These are phyloP conservation scores for Barnardius zonarius DNA, from an alignment of 2,113 vertebrate genomes.

Conservation along the genomic window DNA sequence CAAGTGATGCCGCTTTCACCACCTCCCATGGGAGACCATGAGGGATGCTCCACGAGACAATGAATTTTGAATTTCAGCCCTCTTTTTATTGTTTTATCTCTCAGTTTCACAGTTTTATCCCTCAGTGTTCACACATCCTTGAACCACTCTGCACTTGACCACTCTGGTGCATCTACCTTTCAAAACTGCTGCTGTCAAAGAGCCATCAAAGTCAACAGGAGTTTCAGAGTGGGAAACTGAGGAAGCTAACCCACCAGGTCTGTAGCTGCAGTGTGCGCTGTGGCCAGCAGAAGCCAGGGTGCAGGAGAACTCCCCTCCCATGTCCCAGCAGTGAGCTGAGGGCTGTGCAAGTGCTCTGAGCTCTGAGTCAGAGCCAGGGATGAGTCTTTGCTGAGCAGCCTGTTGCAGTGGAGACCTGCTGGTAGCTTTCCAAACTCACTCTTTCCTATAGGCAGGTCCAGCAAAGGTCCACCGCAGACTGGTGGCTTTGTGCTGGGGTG, in stretches of 20 bases:
- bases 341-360: not conserved
- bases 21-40: accelerated
- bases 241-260: not conserved
- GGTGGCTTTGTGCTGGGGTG: not conserved
- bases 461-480: not conserved
- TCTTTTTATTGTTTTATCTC: not conserved
- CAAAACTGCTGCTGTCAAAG: accelerated
- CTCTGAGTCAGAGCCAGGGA: not conserved
- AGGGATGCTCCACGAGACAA: accelerated
- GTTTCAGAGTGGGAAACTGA: accelerated
- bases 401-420: too few species aligned
- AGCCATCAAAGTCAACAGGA: accelerated
- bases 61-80: not conserved
- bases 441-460: not conserved
- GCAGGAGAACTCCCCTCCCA: not conserved
- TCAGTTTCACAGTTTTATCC: too few species aligned
- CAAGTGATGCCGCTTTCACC: not conserved
- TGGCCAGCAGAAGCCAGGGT: not conserved
- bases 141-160: accelerated
- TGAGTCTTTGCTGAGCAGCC: not conserved
- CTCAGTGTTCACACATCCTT: accelerated
- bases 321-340: accelerated
- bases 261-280: not conserved
- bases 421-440: not conserved
- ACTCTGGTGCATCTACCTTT: accelerated